phyloP scores from a whole-genome alignment of 2,113 vertebrate genomes.

The Ptilorrhoa leucosticta region DNA sequence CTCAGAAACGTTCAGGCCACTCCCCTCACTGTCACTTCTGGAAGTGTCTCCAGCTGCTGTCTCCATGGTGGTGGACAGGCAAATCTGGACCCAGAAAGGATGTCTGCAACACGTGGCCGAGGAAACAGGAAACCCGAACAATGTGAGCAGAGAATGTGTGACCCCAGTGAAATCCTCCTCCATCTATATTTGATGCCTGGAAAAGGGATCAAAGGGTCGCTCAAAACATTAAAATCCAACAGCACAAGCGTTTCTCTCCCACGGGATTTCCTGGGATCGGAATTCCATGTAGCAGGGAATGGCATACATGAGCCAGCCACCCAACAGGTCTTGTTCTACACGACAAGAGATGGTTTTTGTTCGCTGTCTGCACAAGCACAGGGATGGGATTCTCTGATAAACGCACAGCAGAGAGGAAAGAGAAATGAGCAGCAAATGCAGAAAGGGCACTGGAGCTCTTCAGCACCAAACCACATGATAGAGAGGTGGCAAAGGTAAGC shows the following conservation, averaged over 20 bases:
- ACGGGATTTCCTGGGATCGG: background rate
- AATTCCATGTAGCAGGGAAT: background rate
- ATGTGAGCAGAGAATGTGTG: background rate
- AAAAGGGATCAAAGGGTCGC: background rate
- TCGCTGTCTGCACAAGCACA: background rate
- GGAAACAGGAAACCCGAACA: constrained; percentile 36
- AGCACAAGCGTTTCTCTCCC: background rate
- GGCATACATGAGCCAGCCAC: background rate
- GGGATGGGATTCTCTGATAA: background rate
- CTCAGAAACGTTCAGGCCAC: background rate
- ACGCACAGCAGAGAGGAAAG: background rate
- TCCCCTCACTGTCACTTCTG: background rate
- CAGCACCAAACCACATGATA: rapidly evolving
- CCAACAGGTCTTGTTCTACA: background rate
- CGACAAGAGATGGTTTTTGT: background rate
- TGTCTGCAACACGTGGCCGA: background rate
- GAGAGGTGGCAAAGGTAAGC: background rate
- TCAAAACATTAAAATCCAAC: background rate
- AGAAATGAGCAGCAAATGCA: background rate
- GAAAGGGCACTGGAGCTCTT: background rate
- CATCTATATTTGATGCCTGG: background rate
- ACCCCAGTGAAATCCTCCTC: background rate
- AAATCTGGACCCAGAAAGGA: background rate
- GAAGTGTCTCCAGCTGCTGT: background rate
- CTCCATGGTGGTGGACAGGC: background rate